Conservation (phyloP, 2,888 invertebrate species). For the Pristionchus entomophagus region DNA sequence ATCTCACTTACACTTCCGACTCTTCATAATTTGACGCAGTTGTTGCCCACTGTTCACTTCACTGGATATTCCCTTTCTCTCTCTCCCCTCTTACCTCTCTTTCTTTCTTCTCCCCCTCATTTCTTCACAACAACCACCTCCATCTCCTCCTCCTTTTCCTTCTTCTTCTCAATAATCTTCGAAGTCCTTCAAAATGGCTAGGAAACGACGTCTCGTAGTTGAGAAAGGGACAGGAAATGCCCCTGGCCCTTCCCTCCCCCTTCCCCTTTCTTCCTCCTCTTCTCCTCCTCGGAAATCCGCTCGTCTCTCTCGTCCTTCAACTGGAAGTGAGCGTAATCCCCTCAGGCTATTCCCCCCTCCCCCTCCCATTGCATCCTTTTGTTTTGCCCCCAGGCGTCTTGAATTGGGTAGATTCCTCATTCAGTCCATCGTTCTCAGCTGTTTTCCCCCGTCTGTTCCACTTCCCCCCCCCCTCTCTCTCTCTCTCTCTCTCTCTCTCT, state of each 20-base stretch:
- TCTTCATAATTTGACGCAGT: neutral
- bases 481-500: slow-evolving; percentile 25
- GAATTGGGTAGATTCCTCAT: neutral
- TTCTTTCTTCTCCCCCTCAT: neutral
- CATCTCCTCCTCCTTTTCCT: neutral
- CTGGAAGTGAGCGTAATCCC: neutral
- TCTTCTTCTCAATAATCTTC: neutral
- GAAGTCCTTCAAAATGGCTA: neutral
- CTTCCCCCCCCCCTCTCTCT: neutral
- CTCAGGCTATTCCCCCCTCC: neutral
- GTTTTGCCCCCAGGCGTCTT: neutral
- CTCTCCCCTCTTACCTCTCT: neutral
- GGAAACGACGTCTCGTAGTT: neutral
- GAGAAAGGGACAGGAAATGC: neutral
- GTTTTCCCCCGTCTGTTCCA: slow-evolving; percentile 17
- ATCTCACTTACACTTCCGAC: neutral
- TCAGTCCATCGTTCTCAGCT: neutral
- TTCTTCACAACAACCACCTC: neutral
- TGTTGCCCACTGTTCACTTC: neutral
- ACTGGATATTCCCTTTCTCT: neutral
- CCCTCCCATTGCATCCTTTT: neutral
- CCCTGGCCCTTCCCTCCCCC: neutral
- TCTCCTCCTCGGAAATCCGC: neutral
- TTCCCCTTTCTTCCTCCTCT: neutral
- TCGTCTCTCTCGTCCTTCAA: neutral